These are phyloP conservation scores for Vicugna pacos DNA, from an alignment of 2,113 vertebrate species.

Conservation along the genomic window DNA sequence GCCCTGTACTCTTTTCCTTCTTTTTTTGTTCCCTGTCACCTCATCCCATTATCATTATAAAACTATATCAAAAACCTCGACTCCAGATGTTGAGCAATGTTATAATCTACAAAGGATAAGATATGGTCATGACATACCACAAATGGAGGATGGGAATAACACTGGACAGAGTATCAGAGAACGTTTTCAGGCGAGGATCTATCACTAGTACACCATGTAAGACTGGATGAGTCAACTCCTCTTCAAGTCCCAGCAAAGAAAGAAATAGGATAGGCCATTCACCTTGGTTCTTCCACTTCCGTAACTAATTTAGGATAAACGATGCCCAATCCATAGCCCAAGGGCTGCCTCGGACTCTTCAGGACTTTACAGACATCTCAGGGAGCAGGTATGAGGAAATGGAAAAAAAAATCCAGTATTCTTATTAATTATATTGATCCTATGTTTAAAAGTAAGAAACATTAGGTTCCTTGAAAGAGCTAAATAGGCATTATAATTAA, in stretches of 20 bases:
- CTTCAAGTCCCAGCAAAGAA: neutral
- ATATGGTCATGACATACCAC: neutral
- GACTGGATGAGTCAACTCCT: neutral
- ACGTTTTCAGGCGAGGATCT: neutral
- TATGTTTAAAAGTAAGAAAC: constrained; percentile 14
- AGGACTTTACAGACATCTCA: neutral
- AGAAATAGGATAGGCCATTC: neutral
- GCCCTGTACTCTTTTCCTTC: neutral
- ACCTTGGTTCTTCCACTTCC: neutral
- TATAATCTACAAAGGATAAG: neutral
- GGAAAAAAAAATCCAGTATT: neutral
- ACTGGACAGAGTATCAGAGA: neutral
- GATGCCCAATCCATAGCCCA: neutral
- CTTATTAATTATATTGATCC: neutral
- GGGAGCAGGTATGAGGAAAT: neutral
- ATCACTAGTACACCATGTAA: neutral
- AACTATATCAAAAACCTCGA: neutral
- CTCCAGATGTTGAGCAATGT: neutral
- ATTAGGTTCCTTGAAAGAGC: neutral
- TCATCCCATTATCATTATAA: neutral
- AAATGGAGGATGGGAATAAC: neutral
- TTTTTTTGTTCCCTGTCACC: neutral
- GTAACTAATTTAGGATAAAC: neutral
- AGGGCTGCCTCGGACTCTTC: too few relatives aligned
- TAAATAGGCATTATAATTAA: constrained; percentile 7